Conservation (phyloP, 2,888 invertebrate species). For the Tetragonula carbonaria region DNA sequence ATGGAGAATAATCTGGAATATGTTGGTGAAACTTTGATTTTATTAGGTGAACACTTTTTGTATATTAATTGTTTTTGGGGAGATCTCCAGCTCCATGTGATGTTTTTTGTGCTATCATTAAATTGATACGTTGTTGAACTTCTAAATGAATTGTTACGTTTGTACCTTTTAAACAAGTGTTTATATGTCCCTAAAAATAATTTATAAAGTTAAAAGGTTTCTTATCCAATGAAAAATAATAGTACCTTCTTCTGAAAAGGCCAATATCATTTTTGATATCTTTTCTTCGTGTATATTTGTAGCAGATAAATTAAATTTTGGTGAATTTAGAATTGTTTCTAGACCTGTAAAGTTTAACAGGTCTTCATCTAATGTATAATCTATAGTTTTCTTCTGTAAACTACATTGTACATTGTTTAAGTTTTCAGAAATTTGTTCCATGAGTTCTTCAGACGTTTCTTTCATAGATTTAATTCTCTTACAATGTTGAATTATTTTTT, state of each 20-base stretch:
- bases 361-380: constrained; percentile 1
- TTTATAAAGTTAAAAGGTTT: background rate
- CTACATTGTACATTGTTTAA: background rate
- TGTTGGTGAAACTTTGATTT: constrained; percentile 31
- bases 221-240: background rate
- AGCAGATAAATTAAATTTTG: constrained; percentile 16
- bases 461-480: constrained; percentile 17
- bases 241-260: constrained; percentile 47
- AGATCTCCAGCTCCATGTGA: constrained; percentile 18
- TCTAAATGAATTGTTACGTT: background rate
- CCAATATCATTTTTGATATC: constrained; percentile 8
- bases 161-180: constrained; percentile 47
- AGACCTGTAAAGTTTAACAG: background rate
- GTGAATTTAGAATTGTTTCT: constrained; percentile 8
- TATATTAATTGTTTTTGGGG: constrained; percentile 18
- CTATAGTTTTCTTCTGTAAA: background rate
- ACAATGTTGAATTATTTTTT: constrained; percentile 9
- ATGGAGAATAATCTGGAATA: constrained; percentile 40
- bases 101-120: background rate
- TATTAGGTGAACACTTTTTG: background rate
- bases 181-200: constrained; percentile 48
- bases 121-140: background rate
- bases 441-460: background rate
- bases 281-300: background rate
- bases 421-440: background rate